Conservation (phyloP, 2,113 vertebrate genomes). For the Cairina moschata region DNA sequence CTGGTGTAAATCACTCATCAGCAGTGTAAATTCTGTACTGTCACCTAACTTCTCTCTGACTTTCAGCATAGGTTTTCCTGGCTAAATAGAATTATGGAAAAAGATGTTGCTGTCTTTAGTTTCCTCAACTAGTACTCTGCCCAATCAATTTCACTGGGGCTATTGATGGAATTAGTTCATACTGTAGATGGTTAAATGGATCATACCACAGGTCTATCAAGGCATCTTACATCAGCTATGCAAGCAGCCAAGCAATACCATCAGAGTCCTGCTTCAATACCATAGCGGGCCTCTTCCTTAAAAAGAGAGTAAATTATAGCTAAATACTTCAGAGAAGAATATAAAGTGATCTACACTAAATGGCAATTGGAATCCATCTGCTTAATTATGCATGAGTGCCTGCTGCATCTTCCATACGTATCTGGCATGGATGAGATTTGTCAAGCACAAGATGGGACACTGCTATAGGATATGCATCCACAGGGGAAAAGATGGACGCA, state of each 20-base stretch:
- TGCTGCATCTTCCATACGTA: neutral
- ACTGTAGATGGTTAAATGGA: neutral
- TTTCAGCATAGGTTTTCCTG: neutral
- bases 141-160: neutral
- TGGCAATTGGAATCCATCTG: neutral
- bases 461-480: neutral
- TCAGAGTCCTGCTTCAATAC: neutral
- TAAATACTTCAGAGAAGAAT: neutral
- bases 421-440: neutral
- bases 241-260: neutral
- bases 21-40: neutral
- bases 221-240: neutral
- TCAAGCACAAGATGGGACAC: neutral
- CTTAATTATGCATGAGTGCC: slow-evolving; percentile 16
- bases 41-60: neutral
- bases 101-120: neutral
- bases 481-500: neutral
- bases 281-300: neutral
- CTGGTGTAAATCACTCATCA: neutral
- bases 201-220: neutral
- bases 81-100: neutral
- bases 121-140: neutral
- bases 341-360: slow-evolving; percentile 18
- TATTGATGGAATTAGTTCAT: neutral
- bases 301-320: slow-evolving; percentile 7